These are phyloP conservation scores for Oceanodroma tethys DNA, from an alignment of 2,113 vertebrate species.

Conservation along the genomic window DNA sequence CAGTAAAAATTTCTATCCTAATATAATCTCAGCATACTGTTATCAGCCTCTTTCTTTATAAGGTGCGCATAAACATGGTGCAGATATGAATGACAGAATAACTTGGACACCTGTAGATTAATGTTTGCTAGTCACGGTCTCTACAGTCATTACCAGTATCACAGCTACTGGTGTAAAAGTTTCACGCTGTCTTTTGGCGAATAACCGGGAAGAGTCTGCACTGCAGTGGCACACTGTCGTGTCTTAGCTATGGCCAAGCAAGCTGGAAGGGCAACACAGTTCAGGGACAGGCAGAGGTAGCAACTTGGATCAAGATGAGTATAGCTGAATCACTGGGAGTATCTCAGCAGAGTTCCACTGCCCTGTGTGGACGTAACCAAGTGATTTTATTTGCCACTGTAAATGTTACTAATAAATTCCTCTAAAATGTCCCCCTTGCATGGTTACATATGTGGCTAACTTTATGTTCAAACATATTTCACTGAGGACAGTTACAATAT, in stretches of 20 bases:
- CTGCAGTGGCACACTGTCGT: not conserved
- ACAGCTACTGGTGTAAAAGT: not conserved
- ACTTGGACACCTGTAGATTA: not conserved
- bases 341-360: not conserved
- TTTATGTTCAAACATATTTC: not conserved
- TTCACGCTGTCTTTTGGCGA: accelerated
- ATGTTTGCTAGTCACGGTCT: not conserved
- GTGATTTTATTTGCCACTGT: not conserved
- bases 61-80: not conserved
- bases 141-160: not conserved
- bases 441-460: not conserved
- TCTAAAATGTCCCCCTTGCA: not conserved
- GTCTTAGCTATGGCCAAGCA: not conserved
- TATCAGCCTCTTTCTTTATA: not conserved
- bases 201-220: not conserved
- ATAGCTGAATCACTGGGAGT: not conserved
- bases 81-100: not conserved
- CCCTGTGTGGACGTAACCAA: not conserved
- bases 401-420: not conserved
- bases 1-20: not conserved
- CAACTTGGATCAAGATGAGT: not conserved
- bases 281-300: not conserved
- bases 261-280: not conserved
- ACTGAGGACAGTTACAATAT: not conserved
- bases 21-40: not conserved